Evolutionary conservation across 2,113 vertebrate species (phyloP), one percentile per base, ranked within the genome.

Genomic region (Salvelinus namaycush): DNA sequence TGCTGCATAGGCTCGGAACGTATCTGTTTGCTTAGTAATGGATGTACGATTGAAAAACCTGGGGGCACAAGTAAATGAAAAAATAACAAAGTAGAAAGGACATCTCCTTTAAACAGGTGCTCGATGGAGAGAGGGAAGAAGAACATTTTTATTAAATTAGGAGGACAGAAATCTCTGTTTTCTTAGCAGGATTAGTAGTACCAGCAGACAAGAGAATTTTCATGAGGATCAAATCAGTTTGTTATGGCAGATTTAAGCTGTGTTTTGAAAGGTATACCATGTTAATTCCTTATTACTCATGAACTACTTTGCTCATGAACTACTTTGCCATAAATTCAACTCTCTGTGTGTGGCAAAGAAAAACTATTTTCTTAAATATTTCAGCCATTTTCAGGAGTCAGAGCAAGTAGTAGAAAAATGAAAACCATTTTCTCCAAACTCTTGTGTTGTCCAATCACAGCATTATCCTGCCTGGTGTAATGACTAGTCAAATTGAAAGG

Each of bases 41-140:
- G 85, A 87, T 87, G 88, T 88, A 89, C 84, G 88, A 92, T 90
- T 92, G 88, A 91, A 92, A 83, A 92, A 90, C 91, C 92, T 80
- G 84, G 81, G 93, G 92, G 92, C 89, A 92, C 81, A 86, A 93
- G 83, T 88, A 94, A 93, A 94, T 94, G 91, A 94, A 93, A 93
- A 92, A 94, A 93, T 92, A 93, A 91, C 92, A 92, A 86, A 26
- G 90, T 91, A 88, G 88, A 80, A 60, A 51, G 78, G 78, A 87
- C 88, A 66, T 84, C 83, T 84, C 34, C 34, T 34, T 34, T 34
- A 34, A 34, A 34, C 34, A 34, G 34, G 49, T 51, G 49, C 49
- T 51, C 13, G 16, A 67, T 29, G 1, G 80, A 73, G 83, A 68
- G 1, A 82, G 76, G 72, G 62, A 49, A 69, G 57, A 60, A 44